Conservation (phyloP, 2,113 vertebrate species). For the Campylorhamphus procurvoides region DNA sequence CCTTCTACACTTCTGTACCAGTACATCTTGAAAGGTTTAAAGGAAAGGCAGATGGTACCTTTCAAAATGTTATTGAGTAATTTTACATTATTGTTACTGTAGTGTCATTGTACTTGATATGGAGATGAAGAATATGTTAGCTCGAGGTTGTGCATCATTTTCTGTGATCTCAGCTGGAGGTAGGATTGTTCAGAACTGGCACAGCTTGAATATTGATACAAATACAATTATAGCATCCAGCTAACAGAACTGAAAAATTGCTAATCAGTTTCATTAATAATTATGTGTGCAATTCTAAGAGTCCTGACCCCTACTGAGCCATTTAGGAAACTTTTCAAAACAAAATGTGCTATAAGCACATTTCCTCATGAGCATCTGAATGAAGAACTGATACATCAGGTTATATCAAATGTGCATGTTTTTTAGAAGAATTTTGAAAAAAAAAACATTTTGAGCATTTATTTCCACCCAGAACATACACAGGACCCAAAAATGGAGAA, state of each 20-base stretch:
- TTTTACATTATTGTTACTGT: background rate
- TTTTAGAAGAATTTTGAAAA: background rate
- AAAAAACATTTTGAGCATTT: background rate
- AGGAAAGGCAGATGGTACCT: background rate
- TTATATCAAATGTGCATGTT: background rate
- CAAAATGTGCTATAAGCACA: background rate
- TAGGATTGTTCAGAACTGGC: conserved; percentile 27
- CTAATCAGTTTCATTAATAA: conserved; percentile 55
- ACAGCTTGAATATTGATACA: conserved; percentile 69
- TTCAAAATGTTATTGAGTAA: conserved; percentile 2
- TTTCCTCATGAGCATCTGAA: background rate
- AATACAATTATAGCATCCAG: conserved; percentile 33
- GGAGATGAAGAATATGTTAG: conserved; percentile 37
- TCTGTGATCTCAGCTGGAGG: conserved; percentile 55
- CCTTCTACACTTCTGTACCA: background rate
- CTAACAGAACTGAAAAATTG: conserved; percentile 41
- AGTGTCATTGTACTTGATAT: background rate
- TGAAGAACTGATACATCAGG: background rate
- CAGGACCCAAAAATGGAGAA: background rate
- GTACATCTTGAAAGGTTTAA: background rate
- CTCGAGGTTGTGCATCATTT: conserved; percentile 18
- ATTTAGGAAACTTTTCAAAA: conserved; percentile 30
- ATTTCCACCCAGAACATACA: background rate
- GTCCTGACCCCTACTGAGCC: conserved; percentile 1
- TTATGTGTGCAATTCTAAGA: conserved; percentile 5